Base-by-base conservation (phyloP, 2,888 invertebrate species). In the Caenorhabditis sinica region DNA sequence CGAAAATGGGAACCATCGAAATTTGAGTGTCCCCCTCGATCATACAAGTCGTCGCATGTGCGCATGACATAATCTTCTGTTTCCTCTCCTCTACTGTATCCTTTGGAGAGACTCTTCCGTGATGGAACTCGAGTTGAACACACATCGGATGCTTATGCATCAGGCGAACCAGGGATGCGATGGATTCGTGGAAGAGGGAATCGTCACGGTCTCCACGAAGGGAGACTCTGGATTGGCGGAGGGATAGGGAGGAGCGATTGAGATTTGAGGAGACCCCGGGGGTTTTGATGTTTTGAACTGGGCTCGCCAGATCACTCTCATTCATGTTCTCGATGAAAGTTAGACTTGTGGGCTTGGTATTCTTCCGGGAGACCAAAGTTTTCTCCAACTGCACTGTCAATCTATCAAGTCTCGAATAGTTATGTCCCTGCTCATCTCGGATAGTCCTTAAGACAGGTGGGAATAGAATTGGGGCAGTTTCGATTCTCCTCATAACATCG, bases 11-110 rank as follows among this genome's bases (percentile, higher is more conserved):
- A 9, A 91, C 56, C 68, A 83, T 86, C n/a, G 83, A 83, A 8
- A 82, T 17, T 20, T 74, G 74, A 11, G 75, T 72, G 15, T 63
- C 89, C 84, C 51, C 51, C 28, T 89, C 85, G 1, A 89, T 75
- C 49, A 90, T 87, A 65, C 86, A 79, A 25, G 86, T 88, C 20
- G 88, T 79, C 28, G 85, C 66, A 20, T 84, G 82, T 9, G 89
- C 83, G n/a, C 82, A 84, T 17, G 73, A 82, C 65, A 88, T 76
- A 51, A 88, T 88, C 58, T 84, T 83, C 17, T 69, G 72, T 28
- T 87, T 88, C n/a, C 88, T 25, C 49, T 87, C 80, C 11, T 89
- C 88, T 11, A 89, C 81, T 0, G 88, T 88, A 72, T 89, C 88
- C 60, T 85, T 82, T 1, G 87, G 80, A 13, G 84, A 82, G 13